phyloP scores from a whole-genome alignment of 37 sponge, comb jelly and placozoan species.

The Tethya wilhelma region DNA sequence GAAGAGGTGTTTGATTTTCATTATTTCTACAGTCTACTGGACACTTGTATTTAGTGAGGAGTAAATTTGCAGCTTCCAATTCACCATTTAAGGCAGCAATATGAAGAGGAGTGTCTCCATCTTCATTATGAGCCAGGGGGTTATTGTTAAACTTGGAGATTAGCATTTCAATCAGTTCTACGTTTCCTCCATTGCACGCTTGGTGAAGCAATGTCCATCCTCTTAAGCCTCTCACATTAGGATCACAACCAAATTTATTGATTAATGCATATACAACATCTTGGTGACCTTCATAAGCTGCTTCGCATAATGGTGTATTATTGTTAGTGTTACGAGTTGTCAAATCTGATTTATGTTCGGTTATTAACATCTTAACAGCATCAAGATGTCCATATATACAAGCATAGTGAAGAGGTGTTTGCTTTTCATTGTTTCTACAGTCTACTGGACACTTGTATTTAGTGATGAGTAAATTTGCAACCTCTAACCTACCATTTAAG shows the following conservation, averaged over 20 bases:
- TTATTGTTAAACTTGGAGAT: neutral
- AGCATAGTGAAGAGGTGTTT: constrained; percentile 2
- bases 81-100: no score
- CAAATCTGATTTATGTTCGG: neutral
- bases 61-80: no score
- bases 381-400: neutral
- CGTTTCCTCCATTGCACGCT: constrained; percentile 1
- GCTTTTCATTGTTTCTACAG: neutral
- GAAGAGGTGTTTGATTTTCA: no score
- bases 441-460: neutral
- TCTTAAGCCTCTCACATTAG: neutral
- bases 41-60: no score
- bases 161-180: constrained; percentile 1
- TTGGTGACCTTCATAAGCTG: constrained; percentile 9
- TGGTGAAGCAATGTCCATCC: no score
- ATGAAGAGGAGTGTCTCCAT: no score
- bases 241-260: constrained; percentile 6
- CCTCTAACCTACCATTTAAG: neutral
- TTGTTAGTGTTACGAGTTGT: neutral
- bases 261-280: constrained; percentile 27
- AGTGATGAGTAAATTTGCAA: constrained; percentile 15
- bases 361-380: neutral
- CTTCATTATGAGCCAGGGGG: no score
- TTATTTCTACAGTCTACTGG: no score
- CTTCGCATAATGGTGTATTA: neutral